A percentile compares a stretch with the other conserved stretches of the same genome.
Conservation (phyloP, 2,113 vertebrate species). For the Amphiprion ocellaris region DNA sequence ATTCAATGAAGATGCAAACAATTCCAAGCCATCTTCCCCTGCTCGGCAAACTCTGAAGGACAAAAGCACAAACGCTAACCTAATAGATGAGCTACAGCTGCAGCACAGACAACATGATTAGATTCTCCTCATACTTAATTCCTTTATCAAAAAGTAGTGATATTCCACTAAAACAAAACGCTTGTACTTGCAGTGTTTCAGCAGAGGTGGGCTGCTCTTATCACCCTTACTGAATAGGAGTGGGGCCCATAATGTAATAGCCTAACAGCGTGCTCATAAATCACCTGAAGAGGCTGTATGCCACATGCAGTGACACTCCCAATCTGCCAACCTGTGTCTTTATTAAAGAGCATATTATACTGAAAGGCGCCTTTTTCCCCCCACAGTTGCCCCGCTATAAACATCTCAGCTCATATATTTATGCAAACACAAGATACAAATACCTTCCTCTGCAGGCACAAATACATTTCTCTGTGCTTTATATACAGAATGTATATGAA, state of each 20-base stretch:
- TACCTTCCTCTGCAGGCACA: slow-evolving; percentile 35
- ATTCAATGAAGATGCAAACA: slow-evolving; percentile 52
- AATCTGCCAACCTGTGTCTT: slow-evolving; percentile 79
- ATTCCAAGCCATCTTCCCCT: background rate
- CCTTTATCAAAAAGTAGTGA: slow-evolving; percentile 65
- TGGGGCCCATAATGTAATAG: slow-evolving; percentile 78
- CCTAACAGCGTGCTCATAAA: slow-evolving; percentile 75
- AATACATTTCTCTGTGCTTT: slow-evolving; percentile 32
- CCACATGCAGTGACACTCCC: slow-evolving; percentile 75
- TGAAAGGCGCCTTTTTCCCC: slow-evolving; percentile 26
- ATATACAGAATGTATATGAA: background rate
- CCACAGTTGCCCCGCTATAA: slow-evolving; percentile 25
- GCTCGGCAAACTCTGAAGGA: slow-evolving; percentile 55
- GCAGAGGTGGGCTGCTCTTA: slow-evolving; percentile 63
- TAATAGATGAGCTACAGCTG: slow-evolving; percentile 57
- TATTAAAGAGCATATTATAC: slow-evolving; percentile 78
- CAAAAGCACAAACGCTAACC: slow-evolving; percentile 41
- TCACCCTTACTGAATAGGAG: slow-evolving; percentile 55
- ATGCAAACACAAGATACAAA: slow-evolving; percentile 57
- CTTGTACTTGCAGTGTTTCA: slow-evolving; percentile 57
- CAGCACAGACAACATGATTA: slow-evolving; percentile 55
- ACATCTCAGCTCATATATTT: slow-evolving; percentile 35
- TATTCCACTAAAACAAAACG: slow-evolving; percentile 64
- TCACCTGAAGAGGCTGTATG: slow-evolving; percentile 77
- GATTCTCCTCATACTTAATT: slow-evolving; percentile 52